phyloP scores from a whole-genome alignment of 2,113 vertebrate species.

The Neodon shergylaensis region DNA sequence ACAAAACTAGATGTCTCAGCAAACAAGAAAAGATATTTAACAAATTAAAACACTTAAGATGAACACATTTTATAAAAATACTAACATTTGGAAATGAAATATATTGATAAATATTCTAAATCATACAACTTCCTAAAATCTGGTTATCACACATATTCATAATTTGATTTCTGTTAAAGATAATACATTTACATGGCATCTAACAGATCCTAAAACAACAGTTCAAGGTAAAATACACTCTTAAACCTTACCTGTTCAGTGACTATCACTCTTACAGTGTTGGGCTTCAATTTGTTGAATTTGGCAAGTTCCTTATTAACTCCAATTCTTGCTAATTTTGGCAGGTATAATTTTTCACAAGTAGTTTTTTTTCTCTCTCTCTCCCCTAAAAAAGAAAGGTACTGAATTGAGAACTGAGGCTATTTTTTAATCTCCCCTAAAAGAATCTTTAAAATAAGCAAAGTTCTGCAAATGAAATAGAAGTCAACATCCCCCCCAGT shows the following conservation, averaged over 20 bases:
- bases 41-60: slow-evolving; percentile 68
- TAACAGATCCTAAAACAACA: slow-evolving; percentile 41
- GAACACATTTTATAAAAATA: slow-evolving; percentile 62
- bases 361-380: not conserved
- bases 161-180: slow-evolving; percentile 45
- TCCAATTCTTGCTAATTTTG: slow-evolving; percentile 62
- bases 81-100: slow-evolving; percentile 66
- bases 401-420: slow-evolving; percentile 48
- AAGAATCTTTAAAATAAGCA: slow-evolving; percentile 8
- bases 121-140: slow-evolving; percentile 50
- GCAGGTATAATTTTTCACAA: slow-evolving; percentile 53
- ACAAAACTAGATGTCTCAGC: slow-evolving; percentile 71
- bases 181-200: slow-evolving; percentile 43
- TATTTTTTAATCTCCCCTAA: not conserved
- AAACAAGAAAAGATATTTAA: slow-evolving; percentile 73
- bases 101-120: slow-evolving; percentile 60
- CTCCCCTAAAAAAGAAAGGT: slow-evolving; percentile 64
- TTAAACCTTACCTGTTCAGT: slow-evolving; percentile 73
- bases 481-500: not conserved
- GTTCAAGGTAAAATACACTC: slow-evolving; percentile 41
- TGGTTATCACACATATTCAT: slow-evolving; percentile 45
- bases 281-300: slow-evolving; percentile 57
- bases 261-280: slow-evolving; percentile 39
- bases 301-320: slow-evolving; percentile 62
- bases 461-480: slow-evolving; percentile 27